Conservation (phyloP, 2,113 vertebrate species). For the Callaeas wilsoni region DNA sequence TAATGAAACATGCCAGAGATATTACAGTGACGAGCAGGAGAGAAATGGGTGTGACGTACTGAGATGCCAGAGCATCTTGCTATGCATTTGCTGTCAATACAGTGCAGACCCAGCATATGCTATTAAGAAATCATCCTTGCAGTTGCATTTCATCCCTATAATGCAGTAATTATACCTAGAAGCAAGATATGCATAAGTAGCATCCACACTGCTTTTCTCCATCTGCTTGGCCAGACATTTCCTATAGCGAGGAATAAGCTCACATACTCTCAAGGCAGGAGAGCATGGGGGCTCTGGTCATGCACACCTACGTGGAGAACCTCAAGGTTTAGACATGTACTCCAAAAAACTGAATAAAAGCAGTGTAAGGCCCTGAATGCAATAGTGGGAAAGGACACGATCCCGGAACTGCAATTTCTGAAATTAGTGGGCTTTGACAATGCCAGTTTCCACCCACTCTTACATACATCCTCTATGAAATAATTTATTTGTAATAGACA, state of each 20-base stretch:
- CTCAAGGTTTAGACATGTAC: background rate
- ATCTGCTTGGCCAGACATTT: background rate
- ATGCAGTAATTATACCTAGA: background rate
- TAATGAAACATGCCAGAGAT: constrained; percentile 32
- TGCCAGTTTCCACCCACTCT: background rate
- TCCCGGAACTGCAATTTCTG: background rate
- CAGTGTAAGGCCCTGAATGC: background rate
- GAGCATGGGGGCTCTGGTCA: background rate
- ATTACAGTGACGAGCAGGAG: background rate
- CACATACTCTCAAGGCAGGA: background rate
- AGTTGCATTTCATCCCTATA: background rate
- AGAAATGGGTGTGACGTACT: constrained; percentile 8
- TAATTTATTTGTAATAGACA: constrained; percentile 47
- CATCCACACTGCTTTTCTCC: background rate
- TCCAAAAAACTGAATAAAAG: background rate
- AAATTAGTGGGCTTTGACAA: background rate
- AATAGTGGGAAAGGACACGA: background rate
- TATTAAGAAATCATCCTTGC: constrained; percentile 12
- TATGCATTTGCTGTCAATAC: background rate
- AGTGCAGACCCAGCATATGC: background rate
- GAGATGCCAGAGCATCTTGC: background rate
- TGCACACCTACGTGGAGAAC: background rate
- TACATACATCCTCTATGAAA: background rate
- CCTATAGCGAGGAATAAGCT: background rate
- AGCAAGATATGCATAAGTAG: background rate